These are phyloP conservation scores for Ditylenchus dipsaci DNA, from an alignment of 1,140 invertebrate genomes.

Conservation along the genomic window DNA sequence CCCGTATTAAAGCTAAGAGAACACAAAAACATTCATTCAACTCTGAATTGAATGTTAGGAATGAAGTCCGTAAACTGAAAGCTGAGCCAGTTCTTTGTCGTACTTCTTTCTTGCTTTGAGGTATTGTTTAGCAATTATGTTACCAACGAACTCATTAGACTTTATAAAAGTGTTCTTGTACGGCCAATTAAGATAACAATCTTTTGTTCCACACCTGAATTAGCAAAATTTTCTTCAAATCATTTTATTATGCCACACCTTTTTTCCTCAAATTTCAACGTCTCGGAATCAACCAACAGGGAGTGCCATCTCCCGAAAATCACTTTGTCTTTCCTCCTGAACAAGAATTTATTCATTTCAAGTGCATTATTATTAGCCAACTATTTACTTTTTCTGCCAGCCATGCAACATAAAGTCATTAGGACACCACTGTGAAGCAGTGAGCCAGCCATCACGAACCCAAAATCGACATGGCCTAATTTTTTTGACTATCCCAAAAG, in stretches of 20 bases:
- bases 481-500: no score
- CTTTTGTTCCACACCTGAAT: background rate
- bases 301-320: background rate
- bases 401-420: slow-evolving; percentile 23
- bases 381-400: slow-evolving; percentile 15
- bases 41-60: no score
- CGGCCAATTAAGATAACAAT: background rate
- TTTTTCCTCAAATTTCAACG: no score
- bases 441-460: slow-evolving; percentile 33
- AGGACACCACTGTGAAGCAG: slow-evolving; percentile 18
- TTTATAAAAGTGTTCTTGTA: slow-evolving; percentile 1
- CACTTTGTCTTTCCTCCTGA: background rate
- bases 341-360: background rate
- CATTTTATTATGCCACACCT: background rate
- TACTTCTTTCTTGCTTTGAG: no score
- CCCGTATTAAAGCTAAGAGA: no score
- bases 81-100: no score
- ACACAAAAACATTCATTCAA: no score
- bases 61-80: no score
- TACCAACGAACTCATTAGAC: background rate
- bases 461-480: slow-evolving; percentile 17
- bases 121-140: no score
- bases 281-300: no score
- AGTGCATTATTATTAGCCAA: background rate
- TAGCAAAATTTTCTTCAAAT: no score